Evolutionary conservation across 2,888 invertebrate genomes (phyloP).

Genomic region (Gasteruption jaculator): DNA sequence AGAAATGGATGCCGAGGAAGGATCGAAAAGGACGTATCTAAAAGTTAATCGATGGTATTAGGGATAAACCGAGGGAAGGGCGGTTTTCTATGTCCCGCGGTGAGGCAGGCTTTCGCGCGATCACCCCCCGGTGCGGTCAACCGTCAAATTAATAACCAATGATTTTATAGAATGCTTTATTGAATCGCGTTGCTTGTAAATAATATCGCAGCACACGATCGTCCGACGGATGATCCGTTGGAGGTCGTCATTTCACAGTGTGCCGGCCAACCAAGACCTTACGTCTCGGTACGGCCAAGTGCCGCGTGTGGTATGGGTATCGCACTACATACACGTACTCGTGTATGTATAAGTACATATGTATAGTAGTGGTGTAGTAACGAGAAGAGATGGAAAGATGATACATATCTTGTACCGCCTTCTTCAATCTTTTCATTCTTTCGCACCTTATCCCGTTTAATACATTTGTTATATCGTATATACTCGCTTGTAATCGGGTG

Average conservation of each 20-base stretch:
- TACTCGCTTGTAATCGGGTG: no score
- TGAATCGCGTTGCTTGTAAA: conserved; percentile 43
- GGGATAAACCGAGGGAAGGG: conserved; percentile 34
- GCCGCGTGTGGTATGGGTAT: no score
- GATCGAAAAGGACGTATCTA: no score
- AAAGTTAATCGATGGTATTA: conserved; percentile 30
- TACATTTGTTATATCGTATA: no score
- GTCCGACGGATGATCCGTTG: conserved; percentile 16
- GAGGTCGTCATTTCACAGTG: conserved; percentile 4
- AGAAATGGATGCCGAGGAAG: no score
- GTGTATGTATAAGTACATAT: no score
- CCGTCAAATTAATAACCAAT: conserved; percentile 51
- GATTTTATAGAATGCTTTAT: conserved; percentile 48
- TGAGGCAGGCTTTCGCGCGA: conserved; percentile 31
- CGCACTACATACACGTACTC: no score
- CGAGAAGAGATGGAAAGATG: conserved; percentile 1
- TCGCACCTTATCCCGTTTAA: no score
- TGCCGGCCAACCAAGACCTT: no score
- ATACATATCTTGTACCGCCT: no score
- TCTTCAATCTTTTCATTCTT: no score
- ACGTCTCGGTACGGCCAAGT: no score
- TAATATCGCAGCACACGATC: conserved; percentile 37
- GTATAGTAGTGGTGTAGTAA: conserved; percentile 14
- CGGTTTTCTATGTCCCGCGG: conserved; percentile 34
- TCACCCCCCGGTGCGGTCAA: conserved; percentile 40